Percentiles rank a stretch among this genome's conserved stretches.
phyloP scores from a whole-genome alignment of 35 echinoderm and acorn worm genomes.

The Anneissia japonica region DNA sequence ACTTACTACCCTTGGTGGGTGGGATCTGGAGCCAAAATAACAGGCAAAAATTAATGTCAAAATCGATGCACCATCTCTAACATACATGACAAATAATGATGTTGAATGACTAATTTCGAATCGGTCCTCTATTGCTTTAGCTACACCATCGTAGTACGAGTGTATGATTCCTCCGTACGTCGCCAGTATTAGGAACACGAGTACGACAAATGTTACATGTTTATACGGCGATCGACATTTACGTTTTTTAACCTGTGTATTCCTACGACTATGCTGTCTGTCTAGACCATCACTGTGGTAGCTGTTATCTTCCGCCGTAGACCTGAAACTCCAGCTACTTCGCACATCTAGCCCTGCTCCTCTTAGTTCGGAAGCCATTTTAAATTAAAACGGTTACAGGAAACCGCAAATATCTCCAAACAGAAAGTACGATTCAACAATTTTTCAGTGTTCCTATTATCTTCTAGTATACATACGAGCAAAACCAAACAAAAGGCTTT shows the following conservation, averaged over 20 bases:
- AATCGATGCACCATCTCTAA: background rate
- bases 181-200: background rate
- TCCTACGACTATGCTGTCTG: background rate
- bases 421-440: background rate
- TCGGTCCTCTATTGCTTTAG: background rate
- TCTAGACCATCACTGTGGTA: background rate
- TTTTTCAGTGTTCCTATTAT: background rate
- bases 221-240: background rate
- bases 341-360: background rate
- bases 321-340: background rate
- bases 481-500: background rate
- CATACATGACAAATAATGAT: background rate
- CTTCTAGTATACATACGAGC: background rate
- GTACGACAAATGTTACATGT: background rate
- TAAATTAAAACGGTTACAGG: background rate
- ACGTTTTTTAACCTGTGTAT: background rate
- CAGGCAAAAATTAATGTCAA: background rate
- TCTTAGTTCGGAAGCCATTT: background rate
- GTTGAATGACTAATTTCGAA: background rate
- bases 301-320: background rate
- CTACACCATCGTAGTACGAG: background rate
- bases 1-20: background rate
- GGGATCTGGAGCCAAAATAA: background rate
- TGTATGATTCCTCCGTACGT: background rate
- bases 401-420: background rate